Evolutionary conservation across 2,888 invertebrate species (phyloP).

Genomic region (Oscheius sp.): DNA sequence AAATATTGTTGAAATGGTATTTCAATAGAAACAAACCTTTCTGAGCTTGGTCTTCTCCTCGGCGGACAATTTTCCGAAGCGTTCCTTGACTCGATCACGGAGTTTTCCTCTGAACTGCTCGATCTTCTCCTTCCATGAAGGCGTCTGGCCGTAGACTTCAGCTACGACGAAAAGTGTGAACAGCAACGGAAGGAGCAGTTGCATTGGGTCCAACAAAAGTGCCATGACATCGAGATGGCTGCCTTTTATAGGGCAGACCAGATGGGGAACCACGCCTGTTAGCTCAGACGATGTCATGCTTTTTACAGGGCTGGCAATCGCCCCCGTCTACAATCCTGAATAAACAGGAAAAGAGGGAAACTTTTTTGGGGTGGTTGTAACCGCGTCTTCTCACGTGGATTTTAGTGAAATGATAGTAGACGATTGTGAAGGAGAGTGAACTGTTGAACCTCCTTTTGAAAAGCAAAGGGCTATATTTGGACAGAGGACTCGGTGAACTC

Average conservation of each 20-base stretch:
- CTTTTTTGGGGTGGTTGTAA: not conserved
- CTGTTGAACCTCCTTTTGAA: no score
- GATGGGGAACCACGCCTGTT: constrained; percentile 14
- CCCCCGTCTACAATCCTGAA: constrained; percentile 27
- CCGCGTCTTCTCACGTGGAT: not conserved
- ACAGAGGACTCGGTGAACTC: no score
- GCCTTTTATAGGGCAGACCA: constrained; percentile 20
- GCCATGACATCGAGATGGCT: not conserved
- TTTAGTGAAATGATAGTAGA: not conserved
- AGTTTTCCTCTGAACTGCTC: not conserved
- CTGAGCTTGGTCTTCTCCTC: constrained; percentile 20
- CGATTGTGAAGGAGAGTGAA: no score
- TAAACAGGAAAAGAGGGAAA: constrained; percentile 4
- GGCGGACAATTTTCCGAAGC: constrained; percentile 9
- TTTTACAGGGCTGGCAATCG: constrained; percentile 12
- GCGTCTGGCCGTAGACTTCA: constrained; percentile 1
- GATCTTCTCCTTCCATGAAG: not conserved
- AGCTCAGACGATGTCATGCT: constrained; percentile 10
- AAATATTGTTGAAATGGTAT: not conserved
- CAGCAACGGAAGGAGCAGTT: constrained; percentile 21
- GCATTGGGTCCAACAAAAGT: constrained; percentile 4
- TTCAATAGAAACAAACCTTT: constrained; percentile 3
- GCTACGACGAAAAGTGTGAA: not conserved
- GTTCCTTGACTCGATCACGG: not conserved
- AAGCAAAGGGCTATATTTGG: no score